Evolutionary conservation across 2,888 invertebrate genomes (phyloP).

Genomic region (Toxonevra muliebris): DNA sequence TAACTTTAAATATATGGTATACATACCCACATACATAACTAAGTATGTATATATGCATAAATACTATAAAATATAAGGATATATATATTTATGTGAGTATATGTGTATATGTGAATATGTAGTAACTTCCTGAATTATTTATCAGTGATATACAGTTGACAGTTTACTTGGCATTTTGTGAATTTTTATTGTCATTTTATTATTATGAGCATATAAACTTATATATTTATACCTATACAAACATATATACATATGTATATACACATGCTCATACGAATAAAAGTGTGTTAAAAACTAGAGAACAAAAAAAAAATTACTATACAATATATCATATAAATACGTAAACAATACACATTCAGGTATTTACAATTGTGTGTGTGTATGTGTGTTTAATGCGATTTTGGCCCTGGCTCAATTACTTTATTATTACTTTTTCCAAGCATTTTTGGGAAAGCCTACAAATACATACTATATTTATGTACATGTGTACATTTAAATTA

Average conservation of each 20-base stretch:
- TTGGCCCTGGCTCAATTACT: constrained; percentile 18
- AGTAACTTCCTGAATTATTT: constrained; percentile 38
- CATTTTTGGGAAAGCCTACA: too few relatives aligned
- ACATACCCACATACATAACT: background rate
- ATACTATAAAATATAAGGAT: background rate
- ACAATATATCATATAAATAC: background rate
- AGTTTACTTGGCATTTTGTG: constrained; percentile 30
- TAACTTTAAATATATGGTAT: background rate
- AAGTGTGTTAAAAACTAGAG: background rate
- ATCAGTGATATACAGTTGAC: constrained; percentile 35
- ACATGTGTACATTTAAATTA: too few relatives aligned
- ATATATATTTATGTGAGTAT: background rate
- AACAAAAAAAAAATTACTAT: background rate
- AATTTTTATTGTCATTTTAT: constrained; percentile 36
- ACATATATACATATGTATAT: background rate
- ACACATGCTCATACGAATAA: background rate
- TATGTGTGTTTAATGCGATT: background rate
- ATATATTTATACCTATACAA: background rate
- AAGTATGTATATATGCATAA: background rate
- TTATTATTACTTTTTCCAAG: constrained; percentile 14
- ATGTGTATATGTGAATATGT: constrained; percentile 9
- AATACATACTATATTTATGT: too few relatives aligned
- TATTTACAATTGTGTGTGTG: background rate
- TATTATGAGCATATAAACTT: constrained; percentile 20
- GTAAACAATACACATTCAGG: background rate